phyloP scores from a whole-genome alignment of 1,140 invertebrate genomes.

The Diuraphis noxia region DNA sequence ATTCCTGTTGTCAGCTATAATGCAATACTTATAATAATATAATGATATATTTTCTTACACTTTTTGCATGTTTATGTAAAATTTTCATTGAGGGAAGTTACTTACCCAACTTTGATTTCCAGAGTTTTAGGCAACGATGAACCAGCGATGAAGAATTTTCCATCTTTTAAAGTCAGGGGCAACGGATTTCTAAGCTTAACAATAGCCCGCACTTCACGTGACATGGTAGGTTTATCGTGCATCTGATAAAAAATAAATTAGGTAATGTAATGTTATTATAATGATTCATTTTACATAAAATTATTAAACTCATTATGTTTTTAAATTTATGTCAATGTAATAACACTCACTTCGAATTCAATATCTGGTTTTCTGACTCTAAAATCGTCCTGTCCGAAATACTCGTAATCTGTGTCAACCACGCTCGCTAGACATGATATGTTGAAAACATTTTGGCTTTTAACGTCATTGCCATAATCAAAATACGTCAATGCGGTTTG shows the following conservation, averaged over 20 bases:
- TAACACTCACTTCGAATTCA: conserved; percentile 68
- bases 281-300: background rate
- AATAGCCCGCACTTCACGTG: conserved; percentile 52
- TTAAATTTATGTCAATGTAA: background rate
- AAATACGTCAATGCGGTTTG: conserved; percentile 67
- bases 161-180: conserved; percentile 73
- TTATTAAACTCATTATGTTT: background rate
- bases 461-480: conserved; percentile 77
- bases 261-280: background rate
- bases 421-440: conserved; percentile 80
- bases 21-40: too few relatives aligned
- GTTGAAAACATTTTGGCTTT: conserved; percentile 82
- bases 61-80: background rate
- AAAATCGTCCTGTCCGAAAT: conserved; percentile 87
- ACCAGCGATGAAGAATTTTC: conserved; percentile 78
- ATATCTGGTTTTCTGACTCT: conserved; percentile 87
- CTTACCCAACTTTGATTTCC: conserved; percentile 66
- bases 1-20: too few relatives aligned
- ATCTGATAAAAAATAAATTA: background rate
- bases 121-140: conserved; percentile 74
- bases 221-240: background rate
- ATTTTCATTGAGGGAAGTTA: background rate
- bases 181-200: conserved; percentile 82
- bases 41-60: too few relatives aligned
- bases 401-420: conserved; percentile 81